Conservation (phyloP, 2,113 vertebrate species). For the Neopipo cinnamomea region DNA sequence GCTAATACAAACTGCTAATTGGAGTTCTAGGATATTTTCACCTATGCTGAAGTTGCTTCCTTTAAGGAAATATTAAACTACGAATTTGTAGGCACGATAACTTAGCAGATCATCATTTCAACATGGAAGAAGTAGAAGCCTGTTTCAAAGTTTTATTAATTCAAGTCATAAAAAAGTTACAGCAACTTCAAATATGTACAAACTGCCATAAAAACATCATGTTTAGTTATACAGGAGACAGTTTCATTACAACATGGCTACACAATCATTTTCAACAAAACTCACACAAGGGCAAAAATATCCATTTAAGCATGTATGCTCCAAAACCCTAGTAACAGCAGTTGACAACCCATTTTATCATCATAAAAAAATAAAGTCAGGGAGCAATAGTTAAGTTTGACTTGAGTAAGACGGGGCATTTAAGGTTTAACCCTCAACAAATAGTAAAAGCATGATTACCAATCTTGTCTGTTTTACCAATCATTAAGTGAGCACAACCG, state of each 20-base stretch:
- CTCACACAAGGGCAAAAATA: neutral
- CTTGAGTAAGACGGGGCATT: neutral
- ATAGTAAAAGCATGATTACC: neutral
- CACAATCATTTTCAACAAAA: neutral
- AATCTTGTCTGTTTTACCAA: neutral
- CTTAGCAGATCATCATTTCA: neutral
- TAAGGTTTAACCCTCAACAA: neutral
- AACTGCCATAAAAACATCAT: neutral
- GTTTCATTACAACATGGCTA: neutral
- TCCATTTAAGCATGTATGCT: neutral
- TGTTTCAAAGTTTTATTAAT: conserved; percentile 67
- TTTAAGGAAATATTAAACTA: neutral
- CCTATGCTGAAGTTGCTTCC: neutral
- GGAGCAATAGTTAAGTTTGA: neutral
- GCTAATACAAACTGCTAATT: neutral
- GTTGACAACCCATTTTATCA: neutral
- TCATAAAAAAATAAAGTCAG: neutral
- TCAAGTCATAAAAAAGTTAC: conserved; percentile 64
- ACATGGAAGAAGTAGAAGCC: neutral
- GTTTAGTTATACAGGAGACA: neutral
- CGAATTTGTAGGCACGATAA: neutral
- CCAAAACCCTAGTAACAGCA: conserved; percentile 31
- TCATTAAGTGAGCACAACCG: neutral
- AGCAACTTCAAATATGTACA: conserved; percentile 66
- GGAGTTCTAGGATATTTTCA: neutral